Base-by-base conservation (phyloP, 2,888 invertebrate genomes). In the Neelides folsomi region DNA sequence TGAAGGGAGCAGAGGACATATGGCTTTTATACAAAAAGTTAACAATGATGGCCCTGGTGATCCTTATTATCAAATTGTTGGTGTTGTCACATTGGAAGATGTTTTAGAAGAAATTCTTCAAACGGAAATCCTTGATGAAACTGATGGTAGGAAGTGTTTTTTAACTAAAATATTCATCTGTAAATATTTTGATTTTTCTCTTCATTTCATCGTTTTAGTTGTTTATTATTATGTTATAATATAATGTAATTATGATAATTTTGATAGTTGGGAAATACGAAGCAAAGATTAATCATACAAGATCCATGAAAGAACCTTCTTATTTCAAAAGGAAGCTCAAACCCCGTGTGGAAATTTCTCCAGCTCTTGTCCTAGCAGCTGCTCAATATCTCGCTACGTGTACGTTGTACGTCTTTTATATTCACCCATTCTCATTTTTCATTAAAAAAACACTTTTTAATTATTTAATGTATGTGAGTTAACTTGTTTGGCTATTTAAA, bases 301-400 rank as follows among this genome's bases (percentile, higher is more conserved):
- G 7, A 27, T 3, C 7, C 7, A 27, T 27, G 27, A 27, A 27
- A 27, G 27, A 27, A 27, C 27, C 27, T 3, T 27, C 27, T 7
- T 27, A 27, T 7, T 41, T 48, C 6, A 75, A 78, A 57, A 79
- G 79, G 67, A 81, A 83, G 65, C 83, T 84, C 1, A 53, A 41
- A 34, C 47, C 51, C 10, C 36, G 20, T 8, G 41, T 56, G n/a
- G 47, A 53, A 16, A 50, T 56, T 43, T 53, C 53, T 15, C 50
- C 56, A 1, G 46, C 50, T 10, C 44, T 56, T 9, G 53, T 27
- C 9, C 18, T 56, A 2, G 56, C 56, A 20, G 53, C 56, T 34
- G 49, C 49, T 45, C 56, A 53, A 19, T 56, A 47, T 39, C 50
- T 56, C 10, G 48, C 50, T 39, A 39, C 51, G 9, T 38, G 56